A percentile compares a stretch with the other conserved stretches of the same genome.
These are phyloP conservation scores for Mesitornis unicolor DNA, from an alignment of 2,113 vertebrate genomes.

Conservation along the genomic window DNA sequence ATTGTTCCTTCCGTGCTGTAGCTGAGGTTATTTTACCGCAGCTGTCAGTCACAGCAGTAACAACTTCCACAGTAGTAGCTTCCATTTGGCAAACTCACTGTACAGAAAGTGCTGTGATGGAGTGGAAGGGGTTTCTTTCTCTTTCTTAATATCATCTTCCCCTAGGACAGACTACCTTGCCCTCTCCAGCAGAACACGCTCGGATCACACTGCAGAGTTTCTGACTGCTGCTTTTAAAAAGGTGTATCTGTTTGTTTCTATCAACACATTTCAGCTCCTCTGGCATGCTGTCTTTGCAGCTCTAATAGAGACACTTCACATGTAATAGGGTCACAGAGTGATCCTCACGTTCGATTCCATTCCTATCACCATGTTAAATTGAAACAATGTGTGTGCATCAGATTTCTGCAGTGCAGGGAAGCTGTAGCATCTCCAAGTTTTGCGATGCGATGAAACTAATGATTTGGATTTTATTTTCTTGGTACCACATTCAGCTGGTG, in stretches of 20 bases:
- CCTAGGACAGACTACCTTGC: slow-evolving; percentile 43
- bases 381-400: slow-evolving; percentile 39
- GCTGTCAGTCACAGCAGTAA: slow-evolving; percentile 49
- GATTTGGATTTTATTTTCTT: slow-evolving; percentile 28
- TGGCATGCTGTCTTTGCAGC: slow-evolving; percentile 59
- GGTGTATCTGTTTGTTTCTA: slow-evolving; percentile 52
- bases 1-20: slow-evolving; percentile 14
- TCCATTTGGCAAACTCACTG: slow-evolving; percentile 27
- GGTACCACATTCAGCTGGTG: slow-evolving; percentile 8
- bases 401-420: slow-evolving; percentile 32
- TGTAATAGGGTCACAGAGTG: slow-evolving; percentile 62
- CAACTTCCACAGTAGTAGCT: slow-evolving; percentile 40
- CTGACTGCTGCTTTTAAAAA: slow-evolving; percentile 60
- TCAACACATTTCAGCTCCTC: slow-evolving; percentile 59
- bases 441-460: slow-evolving; percentile 8
- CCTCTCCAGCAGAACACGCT: slow-evolving; percentile 36
- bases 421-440: not conserved
- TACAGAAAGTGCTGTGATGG: slow-evolving; percentile 2
- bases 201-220: slow-evolving; percentile 46
- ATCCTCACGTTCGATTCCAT: slow-evolving; percentile 50
- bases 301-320: slow-evolving; percentile 57
- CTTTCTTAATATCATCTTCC: slow-evolving; percentile 63
- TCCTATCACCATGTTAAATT: slow-evolving; percentile 55
- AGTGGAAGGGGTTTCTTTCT: slow-evolving; percentile 30
- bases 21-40: slow-evolving; percentile 50